These are phyloP conservation scores for Anniella stebbinsi DNA, from an alignment of 2,797 vertebrate genomes.

Conservation along the genomic window DNA sequence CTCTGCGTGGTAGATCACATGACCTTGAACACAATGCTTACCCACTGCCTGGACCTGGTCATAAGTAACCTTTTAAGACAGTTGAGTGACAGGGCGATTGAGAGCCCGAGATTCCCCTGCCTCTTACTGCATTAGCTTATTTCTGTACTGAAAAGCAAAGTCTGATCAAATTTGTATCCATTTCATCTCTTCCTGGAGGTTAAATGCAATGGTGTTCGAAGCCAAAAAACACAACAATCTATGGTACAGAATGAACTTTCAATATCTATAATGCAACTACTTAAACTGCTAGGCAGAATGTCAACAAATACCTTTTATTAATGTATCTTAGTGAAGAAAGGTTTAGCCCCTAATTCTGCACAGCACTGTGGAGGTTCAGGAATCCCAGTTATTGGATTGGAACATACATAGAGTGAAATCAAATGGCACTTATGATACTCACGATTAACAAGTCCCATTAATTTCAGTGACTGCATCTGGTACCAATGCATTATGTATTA, in stretches of 20 bases:
- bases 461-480: no score
- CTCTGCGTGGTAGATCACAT: constrained; percentile 12
- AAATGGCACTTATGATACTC: no score
- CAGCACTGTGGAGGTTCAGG: background rate
- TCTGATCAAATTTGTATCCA: background rate
- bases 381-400: background rate
- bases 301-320: constrained; percentile 34
- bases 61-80: background rate
- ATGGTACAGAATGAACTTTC: background rate
- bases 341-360: background rate
- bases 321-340: constrained; percentile 28
- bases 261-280: constrained; percentile 1
- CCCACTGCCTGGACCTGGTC: background rate
- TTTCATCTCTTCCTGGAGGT: constrained; percentile 18
- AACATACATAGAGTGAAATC: no score
- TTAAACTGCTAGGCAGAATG: constrained; percentile 11
- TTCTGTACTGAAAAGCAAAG: background rate
- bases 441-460: no score
- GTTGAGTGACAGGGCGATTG: background rate
- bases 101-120: background rate
- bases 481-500: background rate
- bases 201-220: constrained; percentile 22
- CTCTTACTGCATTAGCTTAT: background rate
- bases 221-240: constrained; percentile 27
- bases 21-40: background rate